Evolutionary conservation across 2,888 invertebrate species (phyloP).

Genomic region (Aproaerema taeniolella): DNA sequence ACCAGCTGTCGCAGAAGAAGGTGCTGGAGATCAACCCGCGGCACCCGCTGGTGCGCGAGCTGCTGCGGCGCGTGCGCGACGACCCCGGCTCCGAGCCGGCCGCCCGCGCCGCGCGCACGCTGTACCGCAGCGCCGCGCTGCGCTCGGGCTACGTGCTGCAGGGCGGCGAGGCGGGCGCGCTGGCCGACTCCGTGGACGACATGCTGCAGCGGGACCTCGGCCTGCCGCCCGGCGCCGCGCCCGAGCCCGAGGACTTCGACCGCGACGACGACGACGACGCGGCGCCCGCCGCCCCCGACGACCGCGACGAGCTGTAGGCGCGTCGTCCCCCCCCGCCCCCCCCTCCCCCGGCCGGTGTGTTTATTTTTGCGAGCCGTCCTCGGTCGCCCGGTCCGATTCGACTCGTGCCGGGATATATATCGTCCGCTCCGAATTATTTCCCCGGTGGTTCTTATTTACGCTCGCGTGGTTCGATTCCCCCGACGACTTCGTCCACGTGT

Average conservation of each 20-base stretch:
- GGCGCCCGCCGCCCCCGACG: slow-evolving; percentile 26
- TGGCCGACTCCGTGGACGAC: slow-evolving; percentile 93
- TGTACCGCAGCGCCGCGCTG: slow-evolving; percentile 95
- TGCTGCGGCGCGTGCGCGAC: slow-evolving; percentile 87
- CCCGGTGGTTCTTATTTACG: no score
- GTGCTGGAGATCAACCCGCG: slow-evolving; percentile 97
- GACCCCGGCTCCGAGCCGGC: slow-evolving; percentile 88
- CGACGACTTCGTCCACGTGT: no score
- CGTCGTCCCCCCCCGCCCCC: slow-evolving; percentile 6
- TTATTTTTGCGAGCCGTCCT: background rate
- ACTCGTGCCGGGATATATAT: background rate
- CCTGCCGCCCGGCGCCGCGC: slow-evolving; percentile 82
- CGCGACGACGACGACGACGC: slow-evolving; percentile 19
- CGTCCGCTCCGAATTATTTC: background rate
- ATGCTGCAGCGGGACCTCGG: slow-evolving; percentile 91
- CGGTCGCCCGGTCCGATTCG: background rate
- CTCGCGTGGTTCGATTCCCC: no score
- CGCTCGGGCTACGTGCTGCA: slow-evolving; percentile 89
- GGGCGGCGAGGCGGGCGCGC: slow-evolving; percentile 78
- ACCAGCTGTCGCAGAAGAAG: slow-evolving; percentile 96
- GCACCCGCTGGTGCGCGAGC: slow-evolving; percentile 94
- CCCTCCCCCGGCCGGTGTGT: background rate
- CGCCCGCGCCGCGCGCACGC: slow-evolving; percentile 89
- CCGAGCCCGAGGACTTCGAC: slow-evolving; percentile 23
- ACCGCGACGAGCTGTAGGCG: slow-evolving; percentile 50